Conservation (phyloP, 2,797 vertebrate species). For the Triplophysa yarkandensis region DNA sequence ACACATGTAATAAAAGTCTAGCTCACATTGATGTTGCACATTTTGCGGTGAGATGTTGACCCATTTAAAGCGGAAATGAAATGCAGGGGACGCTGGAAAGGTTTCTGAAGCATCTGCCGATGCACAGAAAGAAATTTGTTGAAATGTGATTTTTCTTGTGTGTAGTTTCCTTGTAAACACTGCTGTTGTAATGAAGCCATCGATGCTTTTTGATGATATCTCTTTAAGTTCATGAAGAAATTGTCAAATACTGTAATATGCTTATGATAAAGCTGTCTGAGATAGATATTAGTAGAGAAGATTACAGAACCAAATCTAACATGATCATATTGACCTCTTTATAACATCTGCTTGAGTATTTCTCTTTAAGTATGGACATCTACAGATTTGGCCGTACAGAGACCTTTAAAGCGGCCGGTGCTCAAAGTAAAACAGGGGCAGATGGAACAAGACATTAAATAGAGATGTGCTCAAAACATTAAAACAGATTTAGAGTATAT, state of each 20-base stretch:
- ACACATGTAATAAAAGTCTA: background rate
- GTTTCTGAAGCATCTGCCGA: slow-evolving; percentile 15
- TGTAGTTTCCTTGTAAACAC: background rate
- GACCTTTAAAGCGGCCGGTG: too few relatives aligned
- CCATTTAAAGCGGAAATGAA: slow-evolving; percentile 6
- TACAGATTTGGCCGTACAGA: too few relatives aligned
- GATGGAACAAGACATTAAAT: too few relatives aligned
- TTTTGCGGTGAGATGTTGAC: slow-evolving; percentile 11
- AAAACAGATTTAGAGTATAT: too few relatives aligned
- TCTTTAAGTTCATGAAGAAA: background rate
- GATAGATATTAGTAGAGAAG: background rate
- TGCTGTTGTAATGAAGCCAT: slow-evolving; percentile 30
- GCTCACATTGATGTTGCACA: slow-evolving; percentile 9
- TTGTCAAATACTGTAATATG: background rate
- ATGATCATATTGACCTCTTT: slow-evolving; percentile 21
- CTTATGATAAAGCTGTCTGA: background rate
- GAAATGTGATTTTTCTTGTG: background rate
- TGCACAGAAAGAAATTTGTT: slow-evolving; percentile 18
- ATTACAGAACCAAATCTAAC: slow-evolving; percentile 3
- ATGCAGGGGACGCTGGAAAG: background rate
- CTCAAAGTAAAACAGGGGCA: too few relatives aligned
- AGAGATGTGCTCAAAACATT: too few relatives aligned
- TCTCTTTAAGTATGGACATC: too few relatives aligned
- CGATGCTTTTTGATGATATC: slow-evolving; percentile 20
- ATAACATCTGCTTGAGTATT: background rate